Conservation (phyloP, 2,888 invertebrate genomes). For the Pemphredon lugubris region DNA sequence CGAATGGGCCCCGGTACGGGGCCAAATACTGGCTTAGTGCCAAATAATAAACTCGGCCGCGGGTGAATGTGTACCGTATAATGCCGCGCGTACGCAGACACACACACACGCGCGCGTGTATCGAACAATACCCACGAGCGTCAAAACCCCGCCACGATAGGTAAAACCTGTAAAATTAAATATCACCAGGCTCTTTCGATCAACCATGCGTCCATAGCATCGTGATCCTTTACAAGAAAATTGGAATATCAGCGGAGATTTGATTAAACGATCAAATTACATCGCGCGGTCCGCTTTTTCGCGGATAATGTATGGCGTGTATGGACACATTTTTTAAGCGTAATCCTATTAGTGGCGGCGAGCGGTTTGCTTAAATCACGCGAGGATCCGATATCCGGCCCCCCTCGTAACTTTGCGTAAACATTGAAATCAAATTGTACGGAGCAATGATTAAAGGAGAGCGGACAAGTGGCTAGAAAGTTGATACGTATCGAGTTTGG, state of each 20-base stretch:
- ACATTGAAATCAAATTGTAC: too few species aligned
- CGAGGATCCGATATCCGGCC: too few species aligned
- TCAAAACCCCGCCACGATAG: constrained; percentile 27
- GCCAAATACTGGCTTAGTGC: constrained; percentile 66
- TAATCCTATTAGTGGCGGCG: background rate
- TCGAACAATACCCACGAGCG: too few species aligned
- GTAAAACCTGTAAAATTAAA: constrained; percentile 59
- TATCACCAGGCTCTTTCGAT: constrained; percentile 53
- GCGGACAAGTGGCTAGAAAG: too few species aligned
- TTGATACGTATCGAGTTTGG: too few species aligned
- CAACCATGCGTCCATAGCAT: constrained; percentile 32
- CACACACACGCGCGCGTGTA: constrained; percentile 50
- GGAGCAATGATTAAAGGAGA: too few species aligned
- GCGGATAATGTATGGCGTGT: background rate
- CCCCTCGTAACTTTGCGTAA: too few species aligned
- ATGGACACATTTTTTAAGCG: background rate
- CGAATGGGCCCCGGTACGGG: constrained; percentile 53
- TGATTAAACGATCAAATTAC: constrained; percentile 44
- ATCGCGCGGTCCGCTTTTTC: background rate
- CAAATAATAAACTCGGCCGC: constrained; percentile 70
- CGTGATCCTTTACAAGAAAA: constrained; percentile 40
- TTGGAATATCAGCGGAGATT: constrained; percentile 37
- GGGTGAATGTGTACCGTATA: constrained; percentile 35
- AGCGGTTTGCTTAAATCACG: background rate
- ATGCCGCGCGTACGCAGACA: constrained; percentile 33